Evolutionary conservation across 2,888 invertebrate genomes (phyloP).

Genomic region (Entomobrya proxima): DNA sequence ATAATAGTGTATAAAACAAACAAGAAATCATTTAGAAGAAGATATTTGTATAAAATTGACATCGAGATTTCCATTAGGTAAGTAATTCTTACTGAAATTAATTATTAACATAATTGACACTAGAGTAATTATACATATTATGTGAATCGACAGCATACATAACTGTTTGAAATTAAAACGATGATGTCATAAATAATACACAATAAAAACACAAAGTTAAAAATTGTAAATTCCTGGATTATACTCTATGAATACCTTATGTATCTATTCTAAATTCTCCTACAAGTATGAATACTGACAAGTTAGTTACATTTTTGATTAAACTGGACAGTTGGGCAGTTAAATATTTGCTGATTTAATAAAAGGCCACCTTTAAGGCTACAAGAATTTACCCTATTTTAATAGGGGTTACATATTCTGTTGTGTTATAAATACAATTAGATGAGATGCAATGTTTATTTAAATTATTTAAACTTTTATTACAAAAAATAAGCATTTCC

Average conservation of each 20-base stretch:
- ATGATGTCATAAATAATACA: neutral
- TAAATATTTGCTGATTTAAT: neutral
- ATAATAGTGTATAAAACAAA: neutral
- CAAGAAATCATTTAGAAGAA: neutral
- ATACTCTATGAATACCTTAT: neutral
- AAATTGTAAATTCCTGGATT: neutral
- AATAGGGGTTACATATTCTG: neutral
- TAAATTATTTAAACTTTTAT: neutral
- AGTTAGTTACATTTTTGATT: conserved; percentile 3
- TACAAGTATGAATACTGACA: conserved; percentile 14
- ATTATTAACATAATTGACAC: too few relatives aligned
- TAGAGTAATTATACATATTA: too few relatives aligned
- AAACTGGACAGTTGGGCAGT: neutral
- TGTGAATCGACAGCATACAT: neutral
- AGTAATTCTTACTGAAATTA: too few relatives aligned
- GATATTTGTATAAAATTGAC: neutral
- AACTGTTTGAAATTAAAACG: too few relatives aligned
- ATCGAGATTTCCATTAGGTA: too few relatives aligned
- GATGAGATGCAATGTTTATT: neutral
- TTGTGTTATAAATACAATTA: neutral
- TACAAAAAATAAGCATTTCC: too few relatives aligned
- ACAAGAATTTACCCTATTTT: neutral
- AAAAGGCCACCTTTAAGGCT: neutral
- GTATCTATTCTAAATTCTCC: neutral
- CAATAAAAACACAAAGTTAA: neutral